phyloP scores from a whole-genome alignment of 2,113 vertebrate genomes.

The Phoxinus phoxinus region DNA sequence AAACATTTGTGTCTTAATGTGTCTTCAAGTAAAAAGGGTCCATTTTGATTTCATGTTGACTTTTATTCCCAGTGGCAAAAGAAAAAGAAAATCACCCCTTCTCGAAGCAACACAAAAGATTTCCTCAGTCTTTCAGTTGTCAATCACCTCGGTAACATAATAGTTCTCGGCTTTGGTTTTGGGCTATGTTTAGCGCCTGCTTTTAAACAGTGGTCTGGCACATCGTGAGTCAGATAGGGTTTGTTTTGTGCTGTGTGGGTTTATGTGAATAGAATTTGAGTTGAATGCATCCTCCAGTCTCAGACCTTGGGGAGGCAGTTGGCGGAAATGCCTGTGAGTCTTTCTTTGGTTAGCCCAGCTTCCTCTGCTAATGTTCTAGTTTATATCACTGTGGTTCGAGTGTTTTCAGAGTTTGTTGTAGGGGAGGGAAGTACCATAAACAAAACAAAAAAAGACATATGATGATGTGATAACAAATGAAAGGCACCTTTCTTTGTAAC shows the following conservation, averaged over 20 bases:
- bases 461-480: not conserved
- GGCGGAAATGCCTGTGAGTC: slow-evolving; percentile 33
- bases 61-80: not conserved
- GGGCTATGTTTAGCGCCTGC: slow-evolving; percentile 64
- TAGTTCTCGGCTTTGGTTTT: slow-evolving; percentile 64
- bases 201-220: slow-evolving; percentile 50
- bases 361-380: slow-evolving; percentile 40
- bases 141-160: slow-evolving; percentile 16
- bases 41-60: not conserved
- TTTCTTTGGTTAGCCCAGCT: slow-evolving; percentile 43
- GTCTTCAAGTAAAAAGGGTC: not conserved
- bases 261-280: slow-evolving; percentile 28
- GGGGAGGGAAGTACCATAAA: not conserved
- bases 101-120: slow-evolving; percentile 30
- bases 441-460: not conserved
- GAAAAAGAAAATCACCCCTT: not conserved
- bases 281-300: slow-evolving; percentile 45
- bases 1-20: not conserved
- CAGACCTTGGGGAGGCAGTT: slow-evolving; percentile 48
- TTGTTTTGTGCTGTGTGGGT: slow-evolving; percentile 25
- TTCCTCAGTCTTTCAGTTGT: slow-evolving; percentile 44
- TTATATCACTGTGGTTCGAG: not conserved
- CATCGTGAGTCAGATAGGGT: slow-evolving; percentile 15
- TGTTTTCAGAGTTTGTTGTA: slow-evolving; percentile 11
- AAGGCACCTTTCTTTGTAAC: not conserved